phyloP scores from a whole-genome alignment of 2,797 vertebrate genomes.

The Poeciliopsis infans region DNA sequence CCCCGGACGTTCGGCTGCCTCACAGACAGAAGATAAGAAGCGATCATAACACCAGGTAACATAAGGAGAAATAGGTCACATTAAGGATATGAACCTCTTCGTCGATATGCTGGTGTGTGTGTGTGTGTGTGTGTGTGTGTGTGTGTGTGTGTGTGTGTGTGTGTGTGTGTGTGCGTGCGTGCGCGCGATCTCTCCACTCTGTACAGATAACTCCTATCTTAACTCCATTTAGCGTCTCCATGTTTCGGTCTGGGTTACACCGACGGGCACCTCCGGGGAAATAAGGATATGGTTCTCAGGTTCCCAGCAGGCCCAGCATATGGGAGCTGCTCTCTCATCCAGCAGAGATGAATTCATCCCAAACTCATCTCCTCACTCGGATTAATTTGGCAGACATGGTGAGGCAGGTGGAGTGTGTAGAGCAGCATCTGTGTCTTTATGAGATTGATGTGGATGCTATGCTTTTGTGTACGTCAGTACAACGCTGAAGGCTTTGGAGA shows the following conservation, averaged over 20 bases:
- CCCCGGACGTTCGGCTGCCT: slow-evolving; percentile 30
- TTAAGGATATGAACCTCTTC: slow-evolving; percentile 61
- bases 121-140: slow-evolving; percentile 2
- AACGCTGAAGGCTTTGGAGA: slow-evolving; percentile 31
- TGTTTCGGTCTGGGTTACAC: slow-evolving; percentile 59
- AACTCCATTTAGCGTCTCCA: slow-evolving; percentile 62
- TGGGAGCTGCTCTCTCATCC: slow-evolving; percentile 66
- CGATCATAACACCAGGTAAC: slow-evolving; percentile 56
- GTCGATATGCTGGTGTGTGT: slow-evolving; percentile 1
- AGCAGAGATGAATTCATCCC: slow-evolving; percentile 70
- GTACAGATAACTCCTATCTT: slow-evolving; percentile 64
- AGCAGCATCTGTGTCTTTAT: slow-evolving; percentile 55
- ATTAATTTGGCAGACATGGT: slow-evolving; percentile 68
- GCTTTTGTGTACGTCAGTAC: slow-evolving; percentile 41
- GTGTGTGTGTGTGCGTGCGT: not conserved
- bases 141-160: not conserved
- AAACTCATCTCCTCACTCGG: slow-evolving; percentile 67
- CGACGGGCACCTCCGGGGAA: slow-evolving; percentile 66
- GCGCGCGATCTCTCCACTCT: slow-evolving; percentile 29
- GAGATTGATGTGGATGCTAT: slow-evolving; percentile 55
- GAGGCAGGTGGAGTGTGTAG: slow-evolving; percentile 62
- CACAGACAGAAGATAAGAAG: slow-evolving; percentile 45
- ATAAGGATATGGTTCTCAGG: slow-evolving; percentile 69
- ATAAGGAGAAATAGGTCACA: slow-evolving; percentile 63
- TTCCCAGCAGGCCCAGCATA: slow-evolving; percentile 67